These are phyloP conservation scores for Osmerus eperlanus DNA, from an alignment of 2,113 vertebrate genomes.

Conservation along the genomic window DNA sequence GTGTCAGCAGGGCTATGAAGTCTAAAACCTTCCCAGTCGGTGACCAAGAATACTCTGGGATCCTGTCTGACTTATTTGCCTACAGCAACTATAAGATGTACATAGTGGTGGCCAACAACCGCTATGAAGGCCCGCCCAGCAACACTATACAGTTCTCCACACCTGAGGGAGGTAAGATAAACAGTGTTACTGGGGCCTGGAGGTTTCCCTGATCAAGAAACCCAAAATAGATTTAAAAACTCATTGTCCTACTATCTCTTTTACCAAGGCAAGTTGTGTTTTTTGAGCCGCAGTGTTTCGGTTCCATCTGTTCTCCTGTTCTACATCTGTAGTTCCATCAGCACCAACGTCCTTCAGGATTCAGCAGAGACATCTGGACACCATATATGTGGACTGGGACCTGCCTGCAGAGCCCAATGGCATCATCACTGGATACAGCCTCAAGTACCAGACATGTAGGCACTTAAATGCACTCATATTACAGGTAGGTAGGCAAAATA, in stretches of 20 bases:
- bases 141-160: constrained; percentile 90
- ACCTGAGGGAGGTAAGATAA: constrained; percentile 87
- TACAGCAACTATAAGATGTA: constrained; percentile 97
- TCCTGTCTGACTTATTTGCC: constrained; percentile 82
- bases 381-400: constrained; percentile 90
- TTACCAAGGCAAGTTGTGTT: too few species aligned
- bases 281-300: too few species aligned
- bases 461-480: neutral
- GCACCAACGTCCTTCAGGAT: constrained; percentile 86
- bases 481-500: neutral
- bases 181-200: too few species aligned
- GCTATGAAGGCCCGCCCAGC: constrained; percentile 89
- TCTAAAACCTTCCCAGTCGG: constrained; percentile 75
- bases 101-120: constrained; percentile 90
- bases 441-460: constrained; percentile 86
- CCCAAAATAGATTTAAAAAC: neutral
- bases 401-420: constrained; percentile 92
- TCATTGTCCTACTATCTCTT: too few species aligned
- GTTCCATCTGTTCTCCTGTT: neutral
- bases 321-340: constrained; percentile 80
- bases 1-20: constrained; percentile 85
- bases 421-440: constrained; percentile 85
- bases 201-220: too few species aligned
- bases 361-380: constrained; percentile 88
- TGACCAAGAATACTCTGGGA: constrained; percentile 78